These are phyloP conservation scores for Planiliza haematocheilus DNA, from an alignment of 2,113 vertebrate genomes.

Conservation along the genomic window DNA sequence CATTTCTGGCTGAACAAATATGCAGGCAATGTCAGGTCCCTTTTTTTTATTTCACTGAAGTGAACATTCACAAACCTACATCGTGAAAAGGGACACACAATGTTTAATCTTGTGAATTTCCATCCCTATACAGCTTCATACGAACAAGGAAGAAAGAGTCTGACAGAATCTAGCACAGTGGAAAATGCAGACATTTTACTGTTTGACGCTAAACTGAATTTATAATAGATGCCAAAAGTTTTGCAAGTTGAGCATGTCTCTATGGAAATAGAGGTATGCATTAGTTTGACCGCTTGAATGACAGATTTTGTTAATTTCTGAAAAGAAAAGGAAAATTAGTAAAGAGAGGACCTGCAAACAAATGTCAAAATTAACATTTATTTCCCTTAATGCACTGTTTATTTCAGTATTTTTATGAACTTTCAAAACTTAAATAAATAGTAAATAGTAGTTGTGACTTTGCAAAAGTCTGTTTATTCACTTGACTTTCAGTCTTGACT, in stretches of 20 bases:
- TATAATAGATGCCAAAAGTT: neutral
- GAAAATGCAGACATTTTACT: neutral
- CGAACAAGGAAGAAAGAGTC: neutral
- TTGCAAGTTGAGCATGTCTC: neutral
- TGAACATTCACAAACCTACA: neutral
- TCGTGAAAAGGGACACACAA: neutral
- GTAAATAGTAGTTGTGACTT: neutral
- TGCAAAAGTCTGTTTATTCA: neutral
- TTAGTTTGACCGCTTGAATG: neutral
- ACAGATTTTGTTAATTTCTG: too few relatives aligned
- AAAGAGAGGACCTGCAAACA: neutral
- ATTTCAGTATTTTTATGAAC: neutral
- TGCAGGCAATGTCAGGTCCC: neutral
- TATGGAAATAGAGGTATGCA: neutral
- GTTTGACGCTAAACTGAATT: neutral
- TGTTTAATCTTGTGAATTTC: slow-evolving; percentile 1
- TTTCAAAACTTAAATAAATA: neutral
- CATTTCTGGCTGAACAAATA: neutral
- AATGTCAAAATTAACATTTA: too few relatives aligned
- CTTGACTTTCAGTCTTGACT: neutral
- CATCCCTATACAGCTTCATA: neutral
- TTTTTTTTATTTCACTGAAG: neutral
- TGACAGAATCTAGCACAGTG: neutral
- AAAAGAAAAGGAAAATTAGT: neutral
- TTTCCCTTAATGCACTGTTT: too few relatives aligned